Conservation (phyloP, 2,113 vertebrate genomes). For the Cinclus cinclus region DNA sequence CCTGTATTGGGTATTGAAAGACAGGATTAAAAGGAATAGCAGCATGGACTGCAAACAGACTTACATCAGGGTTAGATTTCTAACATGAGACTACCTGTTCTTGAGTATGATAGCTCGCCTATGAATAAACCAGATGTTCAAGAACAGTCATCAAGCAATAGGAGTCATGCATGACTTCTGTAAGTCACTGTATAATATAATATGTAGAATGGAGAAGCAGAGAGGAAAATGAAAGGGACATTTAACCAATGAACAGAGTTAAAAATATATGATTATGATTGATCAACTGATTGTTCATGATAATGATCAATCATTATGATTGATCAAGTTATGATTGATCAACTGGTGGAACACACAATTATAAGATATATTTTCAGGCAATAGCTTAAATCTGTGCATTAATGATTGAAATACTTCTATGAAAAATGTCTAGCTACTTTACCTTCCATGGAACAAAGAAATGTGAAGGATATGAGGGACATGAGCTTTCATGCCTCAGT, state of each 20-base stretch:
- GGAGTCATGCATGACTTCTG: neutral
- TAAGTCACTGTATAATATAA: neutral
- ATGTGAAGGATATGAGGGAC: neutral
- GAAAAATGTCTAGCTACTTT: neutral
- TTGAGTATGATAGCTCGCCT: neutral
- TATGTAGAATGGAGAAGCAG: neutral
- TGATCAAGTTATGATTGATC: neutral
- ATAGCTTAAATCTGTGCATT: neutral
- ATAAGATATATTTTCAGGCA: neutral
- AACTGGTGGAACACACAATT: neutral
- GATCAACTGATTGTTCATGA: neutral
- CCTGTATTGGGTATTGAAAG: neutral
- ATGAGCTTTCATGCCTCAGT: neutral
- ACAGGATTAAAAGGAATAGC: neutral
- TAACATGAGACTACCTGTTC: slow-evolving; percentile 1
- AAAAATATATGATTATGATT: neutral
- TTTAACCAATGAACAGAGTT: neutral
- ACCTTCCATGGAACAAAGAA: neutral
- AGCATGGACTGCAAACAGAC: neutral
- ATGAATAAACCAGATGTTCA: slow-evolving; percentile 35
- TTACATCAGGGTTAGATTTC: neutral
- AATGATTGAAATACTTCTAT: neutral
- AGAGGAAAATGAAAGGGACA: neutral
- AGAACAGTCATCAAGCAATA: neutral
- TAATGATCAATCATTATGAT: neutral